phyloP scores from a whole-genome alignment of 2,113 vertebrate species.

The Cyprinodon brontotheroides region DNA sequence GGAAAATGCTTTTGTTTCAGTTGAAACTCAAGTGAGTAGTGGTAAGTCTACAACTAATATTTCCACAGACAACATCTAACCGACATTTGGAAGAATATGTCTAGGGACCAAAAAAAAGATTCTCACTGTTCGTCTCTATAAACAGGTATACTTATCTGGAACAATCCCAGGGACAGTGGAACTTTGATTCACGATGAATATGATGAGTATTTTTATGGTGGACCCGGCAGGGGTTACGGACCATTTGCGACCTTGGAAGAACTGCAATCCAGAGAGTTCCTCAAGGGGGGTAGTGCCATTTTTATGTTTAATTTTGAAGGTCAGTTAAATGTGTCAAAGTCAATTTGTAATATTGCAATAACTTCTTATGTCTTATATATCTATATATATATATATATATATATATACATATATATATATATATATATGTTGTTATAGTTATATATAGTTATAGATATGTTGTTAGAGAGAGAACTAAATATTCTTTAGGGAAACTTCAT shows the following conservation, averaged over 20 bases:
- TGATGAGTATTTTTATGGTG: not conserved
- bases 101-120: constrained; percentile 1
- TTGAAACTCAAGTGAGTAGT: constrained; percentile 6
- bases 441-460: too few relatives aligned
- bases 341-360: too few relatives aligned
- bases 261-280: constrained; percentile 73
- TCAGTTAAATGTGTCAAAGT: constrained; percentile 31
- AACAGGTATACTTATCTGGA: constrained; percentile 15
- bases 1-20: constrained; percentile 64
- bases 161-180: constrained; percentile 56
- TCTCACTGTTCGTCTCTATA: not conserved
- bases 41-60: not conserved
- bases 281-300: constrained; percentile 80
- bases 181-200: constrained; percentile 49
- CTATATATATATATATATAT: too few relatives aligned
- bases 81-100: rapidly evolving
- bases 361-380: too few relatives aligned
- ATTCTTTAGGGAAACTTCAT: too few relatives aligned
- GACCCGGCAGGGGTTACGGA: rapidly evolving
- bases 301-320: constrained; percentile 83
- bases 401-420: too few relatives aligned
- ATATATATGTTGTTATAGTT: too few relatives aligned
- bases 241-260: constrained; percentile 36
- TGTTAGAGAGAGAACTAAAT: too few relatives aligned
- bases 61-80: too few relatives aligned